Evolutionary conservation across 2,113 vertebrate genomes (phyloP), one percentile per base, ranked within the genome.

Genomic region (Salvelinus alpinus): DNA sequence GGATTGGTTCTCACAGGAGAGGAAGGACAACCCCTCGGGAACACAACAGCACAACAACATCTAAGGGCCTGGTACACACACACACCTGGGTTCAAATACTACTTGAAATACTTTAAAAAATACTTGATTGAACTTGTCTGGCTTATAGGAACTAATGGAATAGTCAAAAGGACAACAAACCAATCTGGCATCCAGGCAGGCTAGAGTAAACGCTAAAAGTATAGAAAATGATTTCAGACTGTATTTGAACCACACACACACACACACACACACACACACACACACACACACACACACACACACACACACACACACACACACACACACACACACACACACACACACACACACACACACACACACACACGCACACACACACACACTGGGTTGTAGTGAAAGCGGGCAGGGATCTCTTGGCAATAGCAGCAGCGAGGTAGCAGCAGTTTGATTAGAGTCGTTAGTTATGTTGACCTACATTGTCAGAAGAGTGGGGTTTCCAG

Each of bases 401-500:
- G 8, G 8, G 59, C 5, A 24, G 20, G 60, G 22, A n/a, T 64
- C 20, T 9, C 60, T 64, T 64, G 11, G 22, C 38, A 65, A 51
- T 1, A 29, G 62, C 38, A 27, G 64, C 31, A 74, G 25, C 6
- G 34, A 14, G 47, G 6, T 1, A 2, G 22, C 48, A 34, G 44
- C 18, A 29, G 34, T 13, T 18, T 62, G 18, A 69, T 54, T 68
- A 44, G 22, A 5, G 1, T 51, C 18, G 16, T 31, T 5, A 18
- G 54, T 29, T 27, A 54, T 16, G 22, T 44, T 5, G 75, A 94
- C 96, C 92, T 91, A 98, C 97, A 98, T 95, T 88, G 95, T 96
- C 85, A 93, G 92, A 75, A 98, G 95, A 3, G 95, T 95, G 20
- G 96, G 96, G 88, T 98, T 98, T 57, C 95, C 95, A 29, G 90